Evolutionary conservation across 2,113 vertebrate species (phyloP), one percentile per base, ranked within the genome.

Genomic region (Plectropomus leopardus): DNA sequence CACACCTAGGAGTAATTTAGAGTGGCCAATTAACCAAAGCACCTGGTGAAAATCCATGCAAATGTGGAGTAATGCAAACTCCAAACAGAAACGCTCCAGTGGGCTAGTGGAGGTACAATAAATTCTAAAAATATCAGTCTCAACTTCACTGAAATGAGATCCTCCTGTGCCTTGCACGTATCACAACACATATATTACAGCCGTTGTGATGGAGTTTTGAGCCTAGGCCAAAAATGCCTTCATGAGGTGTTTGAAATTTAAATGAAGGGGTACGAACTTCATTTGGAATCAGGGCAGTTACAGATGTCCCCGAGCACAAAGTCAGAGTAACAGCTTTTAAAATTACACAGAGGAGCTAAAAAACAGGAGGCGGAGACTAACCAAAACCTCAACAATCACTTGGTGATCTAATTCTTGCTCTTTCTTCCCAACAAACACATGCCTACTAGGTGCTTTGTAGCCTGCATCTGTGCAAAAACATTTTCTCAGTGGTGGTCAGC

Each of bases 161-260:
- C 74, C 85, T 78, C 51, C 53, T n/a, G 64, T 71, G 58, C 60
- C 61, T 71, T 61, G 26, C 72, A 77, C 82, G 72, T 36, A 90
- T 91, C 89, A 80, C 80, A 80, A 80, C 78, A 84, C 69, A 72
- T 84, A 65, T 16, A 65, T 86, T 76, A 73, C 59, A 70, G 72
- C 82, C 55, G 65, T 76, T 76, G 48, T 88, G 89, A 90, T 84
- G 85, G 76, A 53, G 55, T 83, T 79, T 76, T 86, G 86, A 81
- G 68, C 42, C 54, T 0, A 21, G 16, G 89, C 86, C 85, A 87
- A 80, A 88, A 90, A 82, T 34, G 82, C 70, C 54, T 83, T 81
- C 51, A 79, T 48, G 88, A 90, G 72, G 83, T 83, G 85, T 92
- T 82, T 86, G 72, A 87, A 88, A 90, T 84, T 42, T 30, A 86